Percentiles rank a stretch among this genome's conserved stretches.
phyloP scores from a whole-genome alignment of 1,140 invertebrate species.

The Aphaenogaster ashmeadi region DNA sequence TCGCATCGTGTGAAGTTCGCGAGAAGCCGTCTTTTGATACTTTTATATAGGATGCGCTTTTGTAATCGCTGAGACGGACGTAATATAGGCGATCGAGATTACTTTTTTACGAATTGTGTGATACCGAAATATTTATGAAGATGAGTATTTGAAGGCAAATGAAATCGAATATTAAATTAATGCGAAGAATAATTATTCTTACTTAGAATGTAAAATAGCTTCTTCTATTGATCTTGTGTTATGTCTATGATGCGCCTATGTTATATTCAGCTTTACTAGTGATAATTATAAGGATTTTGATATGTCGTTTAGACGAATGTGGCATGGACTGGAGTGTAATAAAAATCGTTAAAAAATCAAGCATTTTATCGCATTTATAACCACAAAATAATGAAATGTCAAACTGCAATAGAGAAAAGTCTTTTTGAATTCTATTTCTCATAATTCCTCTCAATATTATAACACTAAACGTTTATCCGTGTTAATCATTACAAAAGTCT shows the following conservation, averaged over 20 bases:
- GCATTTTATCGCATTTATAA: background rate
- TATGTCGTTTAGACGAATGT: constrained; percentile 32
- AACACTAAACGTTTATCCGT: background rate
- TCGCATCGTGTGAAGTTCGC: background rate
- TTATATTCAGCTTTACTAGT: constrained; percentile 47
- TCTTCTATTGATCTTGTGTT: constrained; percentile 16
- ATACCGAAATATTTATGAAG: constrained; percentile 11
- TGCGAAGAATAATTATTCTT: constrained; percentile 14
- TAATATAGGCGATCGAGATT: constrained; percentile 34
- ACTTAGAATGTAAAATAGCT: background rate
- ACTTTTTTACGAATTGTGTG: background rate
- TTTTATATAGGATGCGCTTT: constrained; percentile 67
- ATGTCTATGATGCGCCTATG: constrained; percentile 12
- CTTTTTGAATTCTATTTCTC: background rate
- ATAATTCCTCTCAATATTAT: background rate
- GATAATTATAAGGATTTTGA: constrained; percentile 40
- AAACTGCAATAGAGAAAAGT: background rate
- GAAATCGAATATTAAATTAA: constrained; percentile 16
- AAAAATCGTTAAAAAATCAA: constrained; percentile 30
- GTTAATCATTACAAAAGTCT: too few relatives aligned
- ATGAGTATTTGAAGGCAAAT: background rate
- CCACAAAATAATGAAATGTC: background rate
- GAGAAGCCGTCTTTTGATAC: constrained; percentile 64
- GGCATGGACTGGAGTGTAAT: constrained; percentile 38
- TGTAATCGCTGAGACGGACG: constrained; percentile 24